Percentiles rank a stretch among this genome's conserved stretches.
Evolutionary conservation across 2,888 invertebrate genomes (phyloP).

Genomic region (Xylophagus ater): DNA sequence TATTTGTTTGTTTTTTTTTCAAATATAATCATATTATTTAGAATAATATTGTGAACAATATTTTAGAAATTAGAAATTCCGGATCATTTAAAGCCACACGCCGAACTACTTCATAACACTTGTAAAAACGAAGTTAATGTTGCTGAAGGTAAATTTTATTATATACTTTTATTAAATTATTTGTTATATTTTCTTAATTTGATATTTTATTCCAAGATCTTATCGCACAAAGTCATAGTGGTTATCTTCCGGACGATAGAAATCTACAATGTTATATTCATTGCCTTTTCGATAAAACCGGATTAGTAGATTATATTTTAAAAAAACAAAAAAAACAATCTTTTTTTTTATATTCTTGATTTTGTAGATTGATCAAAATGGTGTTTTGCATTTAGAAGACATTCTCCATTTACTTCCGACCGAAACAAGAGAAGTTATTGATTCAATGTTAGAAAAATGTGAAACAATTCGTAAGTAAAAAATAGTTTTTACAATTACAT

Average conservation of each 20-base stretch:
- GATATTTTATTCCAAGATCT: conserved; percentile 19
- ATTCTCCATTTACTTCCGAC: conserved; percentile 29
- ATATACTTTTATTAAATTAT: no score
- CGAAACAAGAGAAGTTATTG: conserved; percentile 24
- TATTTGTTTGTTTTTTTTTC: no score
- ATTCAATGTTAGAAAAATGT: conserved; percentile 23
- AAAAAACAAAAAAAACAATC: conserved; percentile 1
- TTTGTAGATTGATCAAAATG: conserved; percentile 27
- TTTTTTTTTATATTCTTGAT: background rate
- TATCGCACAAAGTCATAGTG: conserved; percentile 19
- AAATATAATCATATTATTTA: no score
- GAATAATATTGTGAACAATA: background rate
- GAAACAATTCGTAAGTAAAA: conserved; percentile 28
- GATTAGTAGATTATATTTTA: conserved; percentile 24
- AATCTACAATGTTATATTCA: conserved; percentile 32
- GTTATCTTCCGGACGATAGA: conserved; percentile 24
- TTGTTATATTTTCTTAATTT: background rate
- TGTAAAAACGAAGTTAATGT: conserved; percentile 27
- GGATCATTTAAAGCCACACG: conserved; percentile 24
- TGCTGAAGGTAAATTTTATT: conserved; percentile 27
- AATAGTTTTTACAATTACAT: background rate
- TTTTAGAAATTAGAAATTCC: conserved; percentile 26
- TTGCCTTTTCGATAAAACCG: conserved; percentile 31
- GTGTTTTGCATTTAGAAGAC: conserved; percentile 28
- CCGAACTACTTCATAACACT: conserved; percentile 26